A percentile compares a stretch with the other conserved stretches of the same genome.
These are phyloP conservation scores for Malthinus seriepunctatus DNA, from an alignment of 2,888 invertebrate species.

Conservation along the genomic window DNA sequence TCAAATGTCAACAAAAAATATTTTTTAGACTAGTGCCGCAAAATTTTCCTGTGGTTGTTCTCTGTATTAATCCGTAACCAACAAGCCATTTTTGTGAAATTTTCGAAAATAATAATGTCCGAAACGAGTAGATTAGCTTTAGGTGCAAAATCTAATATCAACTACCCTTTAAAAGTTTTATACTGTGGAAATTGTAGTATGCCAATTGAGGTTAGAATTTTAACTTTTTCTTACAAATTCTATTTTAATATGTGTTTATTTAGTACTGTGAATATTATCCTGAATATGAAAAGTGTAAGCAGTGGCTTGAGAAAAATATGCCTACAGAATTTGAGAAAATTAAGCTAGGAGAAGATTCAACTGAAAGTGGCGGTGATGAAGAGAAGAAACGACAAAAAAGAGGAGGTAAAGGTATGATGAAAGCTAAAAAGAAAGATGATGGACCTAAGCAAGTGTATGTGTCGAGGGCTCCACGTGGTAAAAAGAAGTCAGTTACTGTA, in stretches of 20 bases:
- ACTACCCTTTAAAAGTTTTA: conserved; percentile 80
- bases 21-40: background rate
- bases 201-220: conserved; percentile 78
- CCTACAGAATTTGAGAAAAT: conserved; percentile 92
- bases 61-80: background rate
- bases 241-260: conserved; percentile 34
- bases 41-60: background rate
- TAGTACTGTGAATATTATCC: conserved; percentile 98
- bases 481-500: conserved; percentile 98
- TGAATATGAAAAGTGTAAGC: conserved; percentile 95
- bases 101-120: conserved; percentile 44
- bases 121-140: conserved; percentile 67
- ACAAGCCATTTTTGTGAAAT: background rate
- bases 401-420: conserved; percentile 95
- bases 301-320: conserved; percentile 93
- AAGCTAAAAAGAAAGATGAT: conserved; percentile 93
- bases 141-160: conserved; percentile 61
- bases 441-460: conserved; percentile 84
- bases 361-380: conserved; percentile 75
- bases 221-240: conserved; percentile 6
- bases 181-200: conserved; percentile 95
- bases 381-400: conserved; percentile 95
- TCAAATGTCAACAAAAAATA: background rate
- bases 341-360: conserved; percentile 68
- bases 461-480: conserved; percentile 91